Percentiles rank a stretch among this genome's conserved stretches.
Conservation (phyloP, 2,113 vertebrate species). For the Rhombomys opimus region DNA sequence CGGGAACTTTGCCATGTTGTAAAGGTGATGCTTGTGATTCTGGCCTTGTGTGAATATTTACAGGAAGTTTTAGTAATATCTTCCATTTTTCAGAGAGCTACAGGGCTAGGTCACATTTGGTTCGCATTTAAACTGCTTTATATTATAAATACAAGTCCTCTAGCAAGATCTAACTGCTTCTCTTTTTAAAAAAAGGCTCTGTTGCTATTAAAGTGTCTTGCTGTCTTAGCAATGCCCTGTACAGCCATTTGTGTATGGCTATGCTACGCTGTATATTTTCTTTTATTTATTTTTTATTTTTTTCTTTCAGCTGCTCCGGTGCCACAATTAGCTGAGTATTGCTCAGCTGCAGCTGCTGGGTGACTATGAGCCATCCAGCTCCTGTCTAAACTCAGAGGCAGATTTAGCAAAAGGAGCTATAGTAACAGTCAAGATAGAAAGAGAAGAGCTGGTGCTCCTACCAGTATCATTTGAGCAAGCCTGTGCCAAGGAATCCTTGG, state of each 20-base stretch:
- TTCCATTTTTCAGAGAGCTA: conserved; percentile 68
- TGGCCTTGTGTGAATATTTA: conserved; percentile 72
- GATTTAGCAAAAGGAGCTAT: conserved; percentile 78
- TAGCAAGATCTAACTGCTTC: not conserved
- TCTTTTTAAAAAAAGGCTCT: conserved; percentile 54
- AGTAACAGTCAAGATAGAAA: conserved; percentile 71
- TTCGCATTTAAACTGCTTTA: conserved; percentile 68
- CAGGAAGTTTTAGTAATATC: conserved; percentile 75
- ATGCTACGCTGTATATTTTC: conserved; percentile 40
- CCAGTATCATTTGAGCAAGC: conserved; percentile 64
- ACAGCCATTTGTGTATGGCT: conserved; percentile 11
- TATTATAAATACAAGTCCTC: conserved; percentile 46
- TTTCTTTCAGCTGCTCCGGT: conserved; percentile 76
- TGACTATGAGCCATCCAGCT: conserved; percentile 76
- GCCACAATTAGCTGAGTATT: conserved; percentile 79
- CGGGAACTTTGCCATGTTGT: conserved; percentile 69
- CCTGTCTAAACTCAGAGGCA: conserved; percentile 78
- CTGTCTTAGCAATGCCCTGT: conserved; percentile 21
- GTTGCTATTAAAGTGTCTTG: conserved; percentile 6
- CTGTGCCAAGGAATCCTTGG: conserved; percentile 56
- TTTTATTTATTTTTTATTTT: not conserved
- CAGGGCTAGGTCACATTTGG: conserved; percentile 70
- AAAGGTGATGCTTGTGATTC: conserved; percentile 62
- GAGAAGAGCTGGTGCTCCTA: conserved; percentile 46
- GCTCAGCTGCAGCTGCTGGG: conserved; percentile 82